phyloP scores from a whole-genome alignment of 2,888 invertebrate species.

The Apodemia duryi region DNA sequence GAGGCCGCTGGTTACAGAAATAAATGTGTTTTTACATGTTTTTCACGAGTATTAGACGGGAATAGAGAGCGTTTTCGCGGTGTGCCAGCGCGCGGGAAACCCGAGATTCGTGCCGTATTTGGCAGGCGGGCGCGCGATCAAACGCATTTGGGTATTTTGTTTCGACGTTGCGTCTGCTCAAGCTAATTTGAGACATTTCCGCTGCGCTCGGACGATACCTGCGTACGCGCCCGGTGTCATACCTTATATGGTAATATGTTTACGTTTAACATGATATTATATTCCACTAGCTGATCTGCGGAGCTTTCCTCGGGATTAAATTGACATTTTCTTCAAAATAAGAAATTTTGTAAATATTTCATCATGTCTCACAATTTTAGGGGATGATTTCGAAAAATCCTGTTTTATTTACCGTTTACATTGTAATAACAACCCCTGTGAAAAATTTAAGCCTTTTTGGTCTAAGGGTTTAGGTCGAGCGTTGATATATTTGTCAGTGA shows the following conservation, averaged over 20 bases:
- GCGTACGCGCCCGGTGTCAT: conserved; percentile 19
- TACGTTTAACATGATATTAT: conserved; percentile 21
- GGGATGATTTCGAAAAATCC: no score
- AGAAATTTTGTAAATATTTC: no score
- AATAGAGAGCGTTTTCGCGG: conserved; percentile 63
- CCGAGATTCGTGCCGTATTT: conserved; percentile 76
- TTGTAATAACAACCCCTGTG: no score
- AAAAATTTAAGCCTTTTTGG: no score
- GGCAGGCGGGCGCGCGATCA: conserved; percentile 61
- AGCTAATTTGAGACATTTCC: conserved; percentile 35
- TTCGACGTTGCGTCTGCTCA: conserved; percentile 44
- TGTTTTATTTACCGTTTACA: no score
- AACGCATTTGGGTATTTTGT: conserved; percentile 72
- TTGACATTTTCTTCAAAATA: no score
- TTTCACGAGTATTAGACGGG: conserved; percentile 61
- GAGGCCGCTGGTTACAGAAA: conserved; percentile 74
- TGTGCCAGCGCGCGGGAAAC: conserved; percentile 61
- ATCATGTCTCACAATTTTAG: no score
- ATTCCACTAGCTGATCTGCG: no score
- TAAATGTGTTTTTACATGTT: conserved; percentile 77
- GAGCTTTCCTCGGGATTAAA: no score
- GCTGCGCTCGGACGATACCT: conserved; percentile 22
- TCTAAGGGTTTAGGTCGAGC: no score
- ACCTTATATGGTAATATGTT: conserved; percentile 29
- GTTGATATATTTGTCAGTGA: no score